phyloP scores from a whole-genome alignment of 1,140 invertebrate genomes.

The Drosophila ironensis region DNA sequence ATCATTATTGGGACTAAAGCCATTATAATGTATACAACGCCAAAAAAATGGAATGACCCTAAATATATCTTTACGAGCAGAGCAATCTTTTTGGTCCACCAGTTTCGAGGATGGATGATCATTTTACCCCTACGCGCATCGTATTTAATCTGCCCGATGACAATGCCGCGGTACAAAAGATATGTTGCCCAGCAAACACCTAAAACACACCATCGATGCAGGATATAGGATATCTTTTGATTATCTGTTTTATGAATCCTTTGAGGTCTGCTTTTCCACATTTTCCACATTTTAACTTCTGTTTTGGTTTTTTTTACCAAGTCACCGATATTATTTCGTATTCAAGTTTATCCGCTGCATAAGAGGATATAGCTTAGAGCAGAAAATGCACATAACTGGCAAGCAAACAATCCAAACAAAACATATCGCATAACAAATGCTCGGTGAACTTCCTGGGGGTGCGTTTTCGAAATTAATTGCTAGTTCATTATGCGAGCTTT shows the following conservation, averaged over 20 bases:
- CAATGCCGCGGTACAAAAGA: not conserved
- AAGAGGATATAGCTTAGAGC: no score
- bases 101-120: not conserved
- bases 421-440: no score
- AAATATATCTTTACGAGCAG: not conserved
- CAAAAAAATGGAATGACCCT: not conserved
- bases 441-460: no score
- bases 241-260: not conserved
- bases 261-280: not conserved
- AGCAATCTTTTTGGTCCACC: not conserved
- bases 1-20: not conserved
- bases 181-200: not conserved
- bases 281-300: no score
- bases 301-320: no score
- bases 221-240: not conserved
- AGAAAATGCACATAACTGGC: no score
- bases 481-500: no score
- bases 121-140: not conserved
- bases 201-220: not conserved
- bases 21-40: not conserved
- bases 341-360: no score
- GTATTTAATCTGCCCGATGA: not conserved
- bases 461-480: no score
- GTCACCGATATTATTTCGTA: no score
- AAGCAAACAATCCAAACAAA: no score